phyloP scores from a whole-genome alignment of 37 sponge, comb jelly and placozoan genomes.

The Aplysina aerophoba region DNA sequence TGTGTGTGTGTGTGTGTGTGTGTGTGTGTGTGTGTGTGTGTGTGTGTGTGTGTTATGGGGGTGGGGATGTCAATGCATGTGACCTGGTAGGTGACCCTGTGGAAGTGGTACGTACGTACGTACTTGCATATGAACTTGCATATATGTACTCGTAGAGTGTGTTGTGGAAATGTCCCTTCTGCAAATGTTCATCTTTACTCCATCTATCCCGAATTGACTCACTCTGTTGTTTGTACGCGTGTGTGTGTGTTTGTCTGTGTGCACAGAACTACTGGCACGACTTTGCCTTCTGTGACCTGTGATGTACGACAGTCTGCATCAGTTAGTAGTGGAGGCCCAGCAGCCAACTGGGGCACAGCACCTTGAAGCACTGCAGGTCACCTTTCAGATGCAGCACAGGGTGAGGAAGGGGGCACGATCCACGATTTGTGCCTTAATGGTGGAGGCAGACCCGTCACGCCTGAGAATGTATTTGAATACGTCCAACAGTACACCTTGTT shows the following conservation, averaged over 20 bases:
- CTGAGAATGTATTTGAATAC: slow-evolving; percentile 85
- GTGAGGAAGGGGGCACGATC: slow-evolving; percentile 77
- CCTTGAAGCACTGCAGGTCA: slow-evolving; percentile 40
- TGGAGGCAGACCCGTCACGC: slow-evolving; percentile 63
- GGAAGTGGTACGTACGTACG: too few relatives aligned
- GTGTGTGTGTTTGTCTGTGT: slow-evolving; percentile 14
- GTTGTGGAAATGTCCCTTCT: not conserved
- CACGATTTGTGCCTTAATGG: slow-evolving; percentile 73
- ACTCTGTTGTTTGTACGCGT: too few relatives aligned
- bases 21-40: too few relatives aligned
- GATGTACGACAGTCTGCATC: slow-evolving; percentile 89
- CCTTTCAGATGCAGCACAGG: slow-evolving; percentile 58
- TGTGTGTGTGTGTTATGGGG: too few relatives aligned
- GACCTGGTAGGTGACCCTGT: slow-evolving; percentile 51
- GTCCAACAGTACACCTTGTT: slow-evolving; percentile 83
- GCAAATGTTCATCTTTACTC: not conserved
- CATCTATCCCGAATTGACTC: too few relatives aligned
- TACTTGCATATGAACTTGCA: not conserved
- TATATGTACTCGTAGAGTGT: too few relatives aligned
- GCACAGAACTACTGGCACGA: slow-evolving; percentile 91
- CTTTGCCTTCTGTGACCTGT: slow-evolving; percentile 93
- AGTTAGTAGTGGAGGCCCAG: slow-evolving; percentile 76
- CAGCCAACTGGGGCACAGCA: slow-evolving; percentile 10
- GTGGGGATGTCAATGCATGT: too few relatives aligned
- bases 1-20: too few relatives aligned